phyloP scores from a whole-genome alignment of 2,113 vertebrate species.

The Anoura caudifer region DNA sequence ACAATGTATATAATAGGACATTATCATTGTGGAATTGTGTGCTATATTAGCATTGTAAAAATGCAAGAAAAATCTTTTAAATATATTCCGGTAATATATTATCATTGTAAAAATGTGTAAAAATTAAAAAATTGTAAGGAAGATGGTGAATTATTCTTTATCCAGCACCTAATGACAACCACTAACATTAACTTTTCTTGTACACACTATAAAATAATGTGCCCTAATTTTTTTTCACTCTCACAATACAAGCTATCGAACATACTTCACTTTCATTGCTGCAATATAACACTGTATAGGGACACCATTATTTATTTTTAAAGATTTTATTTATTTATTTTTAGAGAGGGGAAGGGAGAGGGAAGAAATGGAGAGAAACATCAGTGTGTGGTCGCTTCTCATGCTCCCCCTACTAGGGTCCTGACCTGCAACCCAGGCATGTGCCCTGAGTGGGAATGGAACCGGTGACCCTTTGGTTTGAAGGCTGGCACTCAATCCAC shows the following conservation, averaged over 20 bases:
- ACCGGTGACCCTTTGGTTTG: too few species aligned
- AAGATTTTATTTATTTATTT: too few species aligned
- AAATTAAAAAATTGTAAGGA: not conserved
- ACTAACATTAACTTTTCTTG: not conserved
- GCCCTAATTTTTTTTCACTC: not conserved
- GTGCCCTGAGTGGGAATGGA: too few species aligned
- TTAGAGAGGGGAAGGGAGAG: too few species aligned
- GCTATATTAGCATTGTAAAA: not conserved
- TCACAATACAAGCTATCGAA: not conserved
- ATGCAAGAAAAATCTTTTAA: not conserved
- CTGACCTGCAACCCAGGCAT: too few species aligned
- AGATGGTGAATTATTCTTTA: not conserved
- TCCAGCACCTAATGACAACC: not conserved
- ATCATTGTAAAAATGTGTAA: not conserved
- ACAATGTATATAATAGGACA: not conserved
- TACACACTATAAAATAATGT: not conserved
- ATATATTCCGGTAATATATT: not conserved
- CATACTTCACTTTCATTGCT: not conserved
- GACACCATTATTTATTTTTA: not conserved
- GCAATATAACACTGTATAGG: not conserved
- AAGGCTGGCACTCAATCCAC: too few species aligned
- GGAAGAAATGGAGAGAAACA: too few species aligned
- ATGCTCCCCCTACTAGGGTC: too few species aligned
- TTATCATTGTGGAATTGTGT: not conserved
- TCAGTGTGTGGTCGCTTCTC: too few species aligned